These are phyloP conservation scores for Lasioglossum malachurum DNA, from an alignment of 2,888 invertebrate species.

Conservation along the genomic window DNA sequence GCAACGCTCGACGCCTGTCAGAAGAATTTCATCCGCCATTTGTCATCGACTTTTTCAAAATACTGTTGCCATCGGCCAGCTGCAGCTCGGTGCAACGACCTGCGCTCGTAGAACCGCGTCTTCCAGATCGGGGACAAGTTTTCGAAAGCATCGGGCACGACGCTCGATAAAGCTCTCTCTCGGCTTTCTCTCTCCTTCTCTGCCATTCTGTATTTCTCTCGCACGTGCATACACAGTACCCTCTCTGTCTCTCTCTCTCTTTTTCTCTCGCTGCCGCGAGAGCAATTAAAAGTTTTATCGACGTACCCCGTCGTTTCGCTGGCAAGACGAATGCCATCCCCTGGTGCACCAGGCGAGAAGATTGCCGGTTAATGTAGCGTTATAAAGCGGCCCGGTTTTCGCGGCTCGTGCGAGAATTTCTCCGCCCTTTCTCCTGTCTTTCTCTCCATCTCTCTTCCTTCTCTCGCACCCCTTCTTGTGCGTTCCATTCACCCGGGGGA, in stretches of 20 bases:
- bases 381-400: constrained; percentile 71
- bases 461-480: neutral
- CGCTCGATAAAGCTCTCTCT: constrained; percentile 33
- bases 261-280: constrained; percentile 39
- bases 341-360: constrained; percentile 68
- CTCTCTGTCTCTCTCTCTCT: neutral
- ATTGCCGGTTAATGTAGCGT: constrained; percentile 80
- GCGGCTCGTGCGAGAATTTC: constrained; percentile 63
- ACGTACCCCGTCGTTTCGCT: constrained; percentile 61
- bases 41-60: constrained; percentile 14
- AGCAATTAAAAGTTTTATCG: constrained; percentile 83
- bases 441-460: neutral
- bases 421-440: neutral
- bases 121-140: constrained; percentile 24
- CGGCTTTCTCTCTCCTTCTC: neutral
- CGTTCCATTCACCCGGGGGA: constrained; percentile 33
- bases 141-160: constrained; percentile 20
- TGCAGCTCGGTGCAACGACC: constrained; percentile 10
- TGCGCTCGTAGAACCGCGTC: neutral
- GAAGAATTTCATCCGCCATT: constrained; percentile 1
- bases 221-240: neutral
- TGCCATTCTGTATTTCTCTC: neutral
- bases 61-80: neutral
- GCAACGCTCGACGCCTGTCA: neutral
- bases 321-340: constrained; percentile 51